Evolutionary conservation across 2,888 invertebrate genomes (phyloP), one percentile per base, ranked within the genome.

Genomic region (Agapostemon virescens): DNA sequence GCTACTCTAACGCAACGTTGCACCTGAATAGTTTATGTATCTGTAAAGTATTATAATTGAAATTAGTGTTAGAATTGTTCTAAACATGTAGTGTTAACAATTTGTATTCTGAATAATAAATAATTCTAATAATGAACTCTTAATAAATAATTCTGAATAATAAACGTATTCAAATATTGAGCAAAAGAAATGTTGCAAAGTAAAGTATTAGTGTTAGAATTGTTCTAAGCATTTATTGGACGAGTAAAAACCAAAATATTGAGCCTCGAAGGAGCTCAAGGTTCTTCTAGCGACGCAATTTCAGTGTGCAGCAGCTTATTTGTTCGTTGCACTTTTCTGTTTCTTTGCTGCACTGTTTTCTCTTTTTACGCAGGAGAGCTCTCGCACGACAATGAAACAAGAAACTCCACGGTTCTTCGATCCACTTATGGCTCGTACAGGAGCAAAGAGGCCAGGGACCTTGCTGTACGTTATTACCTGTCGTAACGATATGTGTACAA

Each of bases 401-500:
- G n/a, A 49, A 49, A 49, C 9, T 49, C n/a, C n/a, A 74, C 26
- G 17, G 13, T 69, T 70, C 72, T 66, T 52, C 70, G 69, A 68
- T 77, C 73, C 73, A 73, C 67, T 77, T 73, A 55, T 58, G 40
- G 49, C 40, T 69, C 66, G 61, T 36, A 7, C 42, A 13, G 36
- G 17, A 9, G 20, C 40, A 61, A 71, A 40, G 38, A 71, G 69
- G 49, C 49, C 20, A 49, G 70, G 69, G 77, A 66, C 71, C 58
- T 78, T 74, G 40, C 74, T 23, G 64, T 64, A 70, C 77, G 74
- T 72, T 82, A 83, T 82, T 82, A 75, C 69, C 66, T 55, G 26
- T 61, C 26, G 69, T 73, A 78, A 75, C 78, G 74, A 78, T 75
- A 78, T 71, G 82, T 82, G 72, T 82, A 69, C 69, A 71, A 26